phyloP scores from a whole-genome alignment of 2,113 vertebrate genomes.

The Apteryx mantelli region DNA sequence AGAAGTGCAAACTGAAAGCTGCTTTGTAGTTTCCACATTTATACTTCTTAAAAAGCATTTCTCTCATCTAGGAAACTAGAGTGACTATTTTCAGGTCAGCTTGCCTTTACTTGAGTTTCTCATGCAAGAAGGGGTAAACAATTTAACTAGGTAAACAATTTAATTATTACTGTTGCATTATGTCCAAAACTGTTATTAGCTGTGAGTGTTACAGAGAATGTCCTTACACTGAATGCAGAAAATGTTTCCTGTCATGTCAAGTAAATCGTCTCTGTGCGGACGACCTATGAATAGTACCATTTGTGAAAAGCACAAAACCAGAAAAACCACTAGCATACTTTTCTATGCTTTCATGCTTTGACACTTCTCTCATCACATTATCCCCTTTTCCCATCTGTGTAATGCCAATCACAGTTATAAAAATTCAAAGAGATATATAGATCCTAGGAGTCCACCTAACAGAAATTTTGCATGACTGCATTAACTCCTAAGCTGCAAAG shows the following conservation, averaged over 20 bases:
- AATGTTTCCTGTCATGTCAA: conserved; percentile 8
- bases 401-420: neutral
- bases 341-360: neutral
- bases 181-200: neutral
- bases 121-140: neutral
- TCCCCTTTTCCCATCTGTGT: conserved; percentile 14
- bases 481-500: conserved; percentile 28
- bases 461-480: conserved; percentile 28
- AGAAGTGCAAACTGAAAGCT: conserved; percentile 14
- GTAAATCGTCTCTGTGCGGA: neutral
- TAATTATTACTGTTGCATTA: neutral
- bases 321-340: conserved; percentile 5
- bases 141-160: conserved; percentile 26
- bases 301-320: conserved; percentile 27
- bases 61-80: neutral
- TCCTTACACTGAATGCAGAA: neutral
- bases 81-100: neutral
- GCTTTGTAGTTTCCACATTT: neutral
- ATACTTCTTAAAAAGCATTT: neutral
- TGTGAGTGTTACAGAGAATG: neutral
- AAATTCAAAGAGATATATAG: neutral
- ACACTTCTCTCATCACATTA: neutral
- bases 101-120: neutral
- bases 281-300: neutral
- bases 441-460: conserved; percentile 1